These are phyloP conservation scores for Mamestra brassicae DNA, from an alignment of 2,888 invertebrate genomes.

Conservation along the genomic window DNA sequence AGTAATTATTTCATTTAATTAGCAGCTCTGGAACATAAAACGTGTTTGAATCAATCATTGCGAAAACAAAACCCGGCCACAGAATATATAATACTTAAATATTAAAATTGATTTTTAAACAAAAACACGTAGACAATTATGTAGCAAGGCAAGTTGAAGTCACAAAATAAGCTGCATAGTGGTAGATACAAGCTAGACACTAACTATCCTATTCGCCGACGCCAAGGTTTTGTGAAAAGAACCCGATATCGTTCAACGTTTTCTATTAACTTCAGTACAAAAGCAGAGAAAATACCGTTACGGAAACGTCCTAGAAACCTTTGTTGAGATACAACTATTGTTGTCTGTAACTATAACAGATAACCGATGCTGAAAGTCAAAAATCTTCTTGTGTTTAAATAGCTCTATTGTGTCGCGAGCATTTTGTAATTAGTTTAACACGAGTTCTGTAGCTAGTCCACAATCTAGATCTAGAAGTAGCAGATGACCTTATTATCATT, in stretches of 20 bases:
- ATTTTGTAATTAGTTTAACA: conserved; percentile 50
- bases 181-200: conserved; percentile 65
- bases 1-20: conserved; percentile 12
- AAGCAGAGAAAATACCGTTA: conserved; percentile 83
- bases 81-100: neutral
- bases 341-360: conserved; percentile 79
- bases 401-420: conserved; percentile 46
- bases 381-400: conserved; percentile 59
- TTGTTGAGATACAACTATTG: conserved; percentile 84
- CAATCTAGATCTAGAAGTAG: conserved; percentile 25
- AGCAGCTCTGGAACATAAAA: neutral
- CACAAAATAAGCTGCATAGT: conserved; percentile 63
- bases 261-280: conserved; percentile 83
- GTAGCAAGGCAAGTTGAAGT: conserved; percentile 27
- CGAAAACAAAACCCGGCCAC: neutral
- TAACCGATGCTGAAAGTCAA: conserved; percentile 75
- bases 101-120: neutral
- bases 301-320: conserved; percentile 84
- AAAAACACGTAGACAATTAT: conserved; percentile 16
- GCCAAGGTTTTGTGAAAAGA: conserved; percentile 73
- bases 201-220: conserved; percentile 69
- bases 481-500: conserved; percentile 51
- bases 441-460: conserved; percentile 31
- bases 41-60: conserved; percentile 14
- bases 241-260: conserved; percentile 80